phyloP scores from a whole-genome alignment of 2,888 invertebrate genomes.

The Macrophya annulata region DNA sequence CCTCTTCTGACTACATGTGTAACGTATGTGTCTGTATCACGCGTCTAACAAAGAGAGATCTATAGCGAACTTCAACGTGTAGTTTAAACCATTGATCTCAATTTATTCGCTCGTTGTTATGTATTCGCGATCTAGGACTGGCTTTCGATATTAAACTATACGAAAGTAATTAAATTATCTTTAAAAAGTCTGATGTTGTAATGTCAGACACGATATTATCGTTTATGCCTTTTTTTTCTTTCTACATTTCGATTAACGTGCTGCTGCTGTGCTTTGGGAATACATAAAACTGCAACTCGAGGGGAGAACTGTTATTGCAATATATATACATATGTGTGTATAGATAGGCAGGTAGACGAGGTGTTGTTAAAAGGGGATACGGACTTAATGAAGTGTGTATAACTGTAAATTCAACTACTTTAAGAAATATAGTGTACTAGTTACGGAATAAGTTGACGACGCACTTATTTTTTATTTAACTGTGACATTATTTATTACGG shows the following conservation, averaged over 20 bases:
- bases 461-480: neutral
- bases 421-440: neutral
- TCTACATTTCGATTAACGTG: neutral
- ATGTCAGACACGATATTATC: too few species aligned
- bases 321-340: neutral
- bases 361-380: neutral
- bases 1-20: neutral
- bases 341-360: neutral
- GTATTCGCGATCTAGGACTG: neutral
- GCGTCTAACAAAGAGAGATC: slow-evolving; percentile 17
- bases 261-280: neutral
- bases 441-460: neutral
- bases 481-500: neutral
- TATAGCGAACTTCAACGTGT: neutral
- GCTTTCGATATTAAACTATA: neutral
- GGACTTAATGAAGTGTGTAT: neutral
- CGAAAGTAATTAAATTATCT: neutral
- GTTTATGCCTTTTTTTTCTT: neutral
- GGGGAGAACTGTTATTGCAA: slow-evolving; percentile 3
- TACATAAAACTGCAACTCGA: slow-evolving; percentile 12
- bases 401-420: neutral
- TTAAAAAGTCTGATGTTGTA: too few species aligned
- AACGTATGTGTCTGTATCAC: neutral
- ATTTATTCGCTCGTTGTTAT: neutral
- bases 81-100: slow-evolving; percentile 4